phyloP scores from a whole-genome alignment of 2,888 invertebrate genomes.

The Scaptomyza flava region DNA sequence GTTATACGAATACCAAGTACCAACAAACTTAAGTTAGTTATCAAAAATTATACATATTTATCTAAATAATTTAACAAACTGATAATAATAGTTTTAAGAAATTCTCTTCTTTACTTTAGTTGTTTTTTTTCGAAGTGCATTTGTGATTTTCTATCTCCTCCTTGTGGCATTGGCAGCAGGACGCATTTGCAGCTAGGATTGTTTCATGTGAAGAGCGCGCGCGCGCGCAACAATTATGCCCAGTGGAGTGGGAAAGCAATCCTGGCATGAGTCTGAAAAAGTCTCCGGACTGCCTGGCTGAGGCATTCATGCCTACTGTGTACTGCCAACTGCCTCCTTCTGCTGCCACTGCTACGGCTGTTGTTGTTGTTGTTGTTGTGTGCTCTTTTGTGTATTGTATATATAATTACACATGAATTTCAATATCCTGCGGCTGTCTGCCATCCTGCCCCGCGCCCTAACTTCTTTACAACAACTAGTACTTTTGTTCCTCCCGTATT shows the following conservation, averaged over 20 bases:
- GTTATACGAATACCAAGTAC: too few relatives aligned
- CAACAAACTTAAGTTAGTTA: too few relatives aligned
- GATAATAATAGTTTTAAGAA: not conserved
- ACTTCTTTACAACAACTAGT: not conserved
- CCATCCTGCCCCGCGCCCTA: not conserved
- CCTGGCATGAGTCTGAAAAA: not conserved
- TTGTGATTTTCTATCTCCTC: conserved; percentile 6
- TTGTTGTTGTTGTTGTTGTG: not conserved
- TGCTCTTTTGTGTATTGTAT: conserved; percentile 19
- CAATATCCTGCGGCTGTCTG: conserved; percentile 68
- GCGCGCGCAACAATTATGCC: conserved; percentile 46
- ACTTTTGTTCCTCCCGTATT: conserved; percentile 29
- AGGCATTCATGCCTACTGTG: not conserved
- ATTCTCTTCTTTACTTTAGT: not conserved
- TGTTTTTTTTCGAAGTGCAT: conserved; percentile 10
- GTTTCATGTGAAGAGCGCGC: conserved; percentile 48
- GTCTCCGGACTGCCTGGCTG: not conserved
- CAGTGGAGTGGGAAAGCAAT: conserved; percentile 4
- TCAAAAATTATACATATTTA: too few relatives aligned
- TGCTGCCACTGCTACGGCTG: not conserved
- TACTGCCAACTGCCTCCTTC: not conserved
- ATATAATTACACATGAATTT: conserved; percentile 78
- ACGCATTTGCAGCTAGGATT: conserved; percentile 64
- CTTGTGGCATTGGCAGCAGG: conserved; percentile 43
- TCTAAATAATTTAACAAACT: too few relatives aligned